Percentiles rank a stretch among this genome's conserved stretches.
These are phyloP conservation scores for Ferdinandea cuprea DNA, from an alignment of 2,888 invertebrate genomes.

Conservation along the genomic window DNA sequence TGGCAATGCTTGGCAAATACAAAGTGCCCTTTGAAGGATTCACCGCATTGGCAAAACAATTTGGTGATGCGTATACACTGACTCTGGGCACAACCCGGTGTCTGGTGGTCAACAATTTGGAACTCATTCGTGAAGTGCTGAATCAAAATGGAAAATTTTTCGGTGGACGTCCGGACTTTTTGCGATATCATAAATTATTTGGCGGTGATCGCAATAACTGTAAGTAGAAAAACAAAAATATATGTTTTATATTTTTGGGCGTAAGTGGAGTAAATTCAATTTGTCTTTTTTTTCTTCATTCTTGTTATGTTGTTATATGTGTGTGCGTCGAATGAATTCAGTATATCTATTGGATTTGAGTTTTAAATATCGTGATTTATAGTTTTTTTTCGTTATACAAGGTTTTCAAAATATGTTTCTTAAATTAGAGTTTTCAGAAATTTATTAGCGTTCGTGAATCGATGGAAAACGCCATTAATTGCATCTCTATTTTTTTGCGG, in stretches of 20 bases:
- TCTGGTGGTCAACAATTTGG: slow-evolving; percentile 89
- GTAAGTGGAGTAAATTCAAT: background rate
- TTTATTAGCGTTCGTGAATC: no score
- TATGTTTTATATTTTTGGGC: background rate
- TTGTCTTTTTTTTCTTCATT: background rate
- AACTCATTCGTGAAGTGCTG: slow-evolving; percentile 89
- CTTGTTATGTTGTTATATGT: no score
- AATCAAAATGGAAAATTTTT: slow-evolving; percentile 92
- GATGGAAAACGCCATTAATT: no score
- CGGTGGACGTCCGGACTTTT: slow-evolving; percentile 92
- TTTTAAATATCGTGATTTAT: no score
- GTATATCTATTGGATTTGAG: no score
- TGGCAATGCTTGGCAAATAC: slow-evolving; percentile 87
- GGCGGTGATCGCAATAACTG: slow-evolving; percentile 94
- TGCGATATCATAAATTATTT: slow-evolving; percentile 91
- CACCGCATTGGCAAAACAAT: slow-evolving; percentile 87
- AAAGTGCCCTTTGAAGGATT: slow-evolving; percentile 89
- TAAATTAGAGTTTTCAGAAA: no score
- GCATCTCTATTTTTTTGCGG: no score
- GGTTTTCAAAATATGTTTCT: no score
- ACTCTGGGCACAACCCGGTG: slow-evolving; percentile 88
- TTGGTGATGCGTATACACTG: slow-evolving; percentile 89
- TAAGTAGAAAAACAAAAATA: slow-evolving; percentile 85
- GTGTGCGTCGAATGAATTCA: no score
- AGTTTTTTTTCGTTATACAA: no score